Evolutionary conservation across 2,113 vertebrate genomes (phyloP).

Genomic region (Onychostoma macrolepis): DNA sequence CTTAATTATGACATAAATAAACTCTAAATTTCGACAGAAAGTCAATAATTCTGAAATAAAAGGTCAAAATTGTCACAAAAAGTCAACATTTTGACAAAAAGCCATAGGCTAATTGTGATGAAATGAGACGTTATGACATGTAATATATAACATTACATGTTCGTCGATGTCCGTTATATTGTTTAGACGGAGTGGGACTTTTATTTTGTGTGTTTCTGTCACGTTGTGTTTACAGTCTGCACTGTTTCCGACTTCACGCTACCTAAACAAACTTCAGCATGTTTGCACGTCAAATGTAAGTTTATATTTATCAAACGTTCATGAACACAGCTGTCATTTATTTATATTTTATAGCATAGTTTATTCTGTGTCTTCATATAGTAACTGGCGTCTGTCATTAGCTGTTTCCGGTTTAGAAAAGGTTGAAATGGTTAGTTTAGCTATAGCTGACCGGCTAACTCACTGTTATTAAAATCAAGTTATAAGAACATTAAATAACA

Average conservation of each 20-base stretch:
- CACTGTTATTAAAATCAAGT: not conserved
- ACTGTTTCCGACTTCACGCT: slow-evolving; percentile 17
- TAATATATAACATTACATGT: no score
- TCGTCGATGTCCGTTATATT: no score
- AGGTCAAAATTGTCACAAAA: not conserved
- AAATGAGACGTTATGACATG: not conserved
- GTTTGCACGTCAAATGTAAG: slow-evolving; percentile 32
- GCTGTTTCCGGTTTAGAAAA: not conserved
- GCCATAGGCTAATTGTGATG: not conserved
- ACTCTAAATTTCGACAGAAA: no score
- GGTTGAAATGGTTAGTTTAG: not conserved
- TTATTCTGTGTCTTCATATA: not conserved
- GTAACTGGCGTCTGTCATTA: not conserved
- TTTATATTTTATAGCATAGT: not conserved
- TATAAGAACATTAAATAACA: not conserved
- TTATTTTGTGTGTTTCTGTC: slow-evolving; percentile 25
- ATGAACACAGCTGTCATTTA: not conserved
- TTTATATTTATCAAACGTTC: not conserved
- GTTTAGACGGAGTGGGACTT: not conserved
- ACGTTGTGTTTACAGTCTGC: not conserved
- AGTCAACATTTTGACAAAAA: not conserved
- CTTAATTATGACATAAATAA: no score
- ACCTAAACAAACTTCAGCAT: slow-evolving; percentile 31
- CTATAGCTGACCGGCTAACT: slow-evolving; percentile 15
- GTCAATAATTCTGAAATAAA: not conserved